Conservation (phyloP, 2,888 invertebrate genomes). For the Pteria penguin region DNA sequence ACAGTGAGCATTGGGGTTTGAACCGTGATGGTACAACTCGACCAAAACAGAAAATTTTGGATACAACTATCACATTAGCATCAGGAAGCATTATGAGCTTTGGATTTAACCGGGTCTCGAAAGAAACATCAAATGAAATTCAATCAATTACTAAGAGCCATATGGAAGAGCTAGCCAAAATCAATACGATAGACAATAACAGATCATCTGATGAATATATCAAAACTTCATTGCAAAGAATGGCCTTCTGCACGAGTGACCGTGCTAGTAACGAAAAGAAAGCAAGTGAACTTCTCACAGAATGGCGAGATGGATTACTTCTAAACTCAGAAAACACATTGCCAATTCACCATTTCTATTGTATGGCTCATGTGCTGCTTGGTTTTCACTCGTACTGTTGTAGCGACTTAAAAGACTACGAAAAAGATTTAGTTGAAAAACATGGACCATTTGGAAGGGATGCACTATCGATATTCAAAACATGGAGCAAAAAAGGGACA, state of each 20-base stretch:
- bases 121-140: conserved; percentile 2
- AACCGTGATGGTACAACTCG: conserved; percentile 39
- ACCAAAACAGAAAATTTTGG: conserved; percentile 42
- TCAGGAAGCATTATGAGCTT: conserved; percentile 13
- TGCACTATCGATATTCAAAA: not conserved
- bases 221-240: conserved; percentile 3
- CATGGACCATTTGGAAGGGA: not conserved
- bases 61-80: conserved; percentile 35
- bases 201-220: conserved; percentile 6
- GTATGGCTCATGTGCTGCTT: conserved; percentile 47
- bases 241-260: conserved; percentile 30
- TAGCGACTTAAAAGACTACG: not conserved
- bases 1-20: conserved; percentile 28
- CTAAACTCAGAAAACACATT: not conserved
- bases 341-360: conserved; percentile 36
- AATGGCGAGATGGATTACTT: conserved; percentile 23
- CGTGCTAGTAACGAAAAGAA: conserved; percentile 26
- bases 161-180: not conserved
- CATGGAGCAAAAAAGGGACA: not conserved
- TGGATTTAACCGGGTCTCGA: not conserved
- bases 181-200: too few relatives aligned
- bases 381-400: not conserved
- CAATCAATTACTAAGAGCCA: not conserved
- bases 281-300: conserved; percentile 9
- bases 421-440: not conserved